Evolutionary conservation across 2,888 invertebrate species (phyloP).

Genomic region (Exocentrus adspersus): DNA sequence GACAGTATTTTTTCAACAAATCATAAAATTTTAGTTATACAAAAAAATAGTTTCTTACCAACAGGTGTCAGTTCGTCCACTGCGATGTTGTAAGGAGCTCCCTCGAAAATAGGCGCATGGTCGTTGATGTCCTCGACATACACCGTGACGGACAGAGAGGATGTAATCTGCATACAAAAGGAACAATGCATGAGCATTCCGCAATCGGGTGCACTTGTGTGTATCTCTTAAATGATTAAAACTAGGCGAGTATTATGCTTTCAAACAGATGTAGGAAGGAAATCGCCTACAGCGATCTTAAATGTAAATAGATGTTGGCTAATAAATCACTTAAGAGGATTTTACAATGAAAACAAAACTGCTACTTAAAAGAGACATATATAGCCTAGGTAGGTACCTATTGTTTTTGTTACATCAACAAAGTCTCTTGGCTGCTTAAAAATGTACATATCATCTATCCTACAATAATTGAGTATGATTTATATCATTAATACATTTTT

Average conservation of each 20-base stretch:
- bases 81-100: conserved; percentile 80
- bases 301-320: not conserved
- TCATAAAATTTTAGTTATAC: too few relatives aligned
- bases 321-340: too few relatives aligned
- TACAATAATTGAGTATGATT: too few relatives aligned
- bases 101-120: conserved; percentile 80
- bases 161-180: conserved; percentile 73
- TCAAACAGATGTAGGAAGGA: not conserved
- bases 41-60: conserved; percentile 65
- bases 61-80: conserved; percentile 85
- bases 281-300: not conserved
- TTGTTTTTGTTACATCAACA: too few relatives aligned
- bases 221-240: not conserved
- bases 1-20: too few relatives aligned
- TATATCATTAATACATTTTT: too few relatives aligned
- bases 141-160: conserved; percentile 84
- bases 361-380: too few relatives aligned
- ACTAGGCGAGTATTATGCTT: not conserved
- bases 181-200: conserved; percentile 18
- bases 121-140: conserved; percentile 91
- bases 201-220: conserved; percentile 23
- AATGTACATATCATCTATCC: too few relatives aligned
- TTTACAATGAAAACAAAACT: too few relatives aligned
- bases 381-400: too few relatives aligned
- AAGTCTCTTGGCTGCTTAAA: too few relatives aligned